Evolutionary conservation across 2,888 invertebrate genomes (phyloP).

Genomic region (Andrena hattorfiana): DNA sequence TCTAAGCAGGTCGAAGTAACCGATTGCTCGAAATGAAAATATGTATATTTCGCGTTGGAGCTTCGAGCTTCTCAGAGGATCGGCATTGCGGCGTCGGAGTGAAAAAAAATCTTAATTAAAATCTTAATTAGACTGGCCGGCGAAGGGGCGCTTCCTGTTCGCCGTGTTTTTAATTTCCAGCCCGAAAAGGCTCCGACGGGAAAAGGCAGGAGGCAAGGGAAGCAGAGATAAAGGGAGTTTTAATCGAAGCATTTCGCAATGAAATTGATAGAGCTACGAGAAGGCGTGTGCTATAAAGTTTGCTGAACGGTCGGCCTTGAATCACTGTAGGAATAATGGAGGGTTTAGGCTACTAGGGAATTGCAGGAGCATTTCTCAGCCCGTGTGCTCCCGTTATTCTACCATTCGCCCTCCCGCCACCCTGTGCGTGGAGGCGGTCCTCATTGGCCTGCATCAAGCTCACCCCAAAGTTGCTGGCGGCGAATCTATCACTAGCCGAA

Average conservation of each 20-base stretch:
- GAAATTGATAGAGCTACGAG: conserved; percentile 46
- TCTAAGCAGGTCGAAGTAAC: not conserved
- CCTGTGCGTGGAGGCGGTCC: conserved; percentile 30
- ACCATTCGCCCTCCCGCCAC: conserved; percentile 21
- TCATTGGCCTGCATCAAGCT: conserved; percentile 80
- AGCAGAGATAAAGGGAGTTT: not conserved
- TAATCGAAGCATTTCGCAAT: conserved; percentile 26
- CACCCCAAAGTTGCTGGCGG: conserved; percentile 99
- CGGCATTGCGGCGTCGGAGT: not conserved
- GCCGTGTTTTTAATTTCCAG: conserved; percentile 10
- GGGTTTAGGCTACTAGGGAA: conserved; percentile 73
- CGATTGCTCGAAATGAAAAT: not conserved
- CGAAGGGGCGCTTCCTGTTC: not conserved
- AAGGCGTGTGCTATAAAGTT: conserved; percentile 16
- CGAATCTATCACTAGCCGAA: conserved; percentile 99
- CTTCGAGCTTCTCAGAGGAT: not conserved
- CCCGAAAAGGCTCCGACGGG: not conserved
- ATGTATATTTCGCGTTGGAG: not conserved
- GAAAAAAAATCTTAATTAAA: conserved; percentile 66
- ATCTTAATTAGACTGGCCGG: conserved; percentile 56
- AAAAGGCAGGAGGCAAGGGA: not conserved
- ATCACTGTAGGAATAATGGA: conserved; percentile 72
- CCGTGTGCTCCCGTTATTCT: conserved; percentile 9
- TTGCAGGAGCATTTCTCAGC: conserved; percentile 74
- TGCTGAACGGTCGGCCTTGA: conserved; percentile 52